phyloP scores from a whole-genome alignment of 2,797 vertebrate genomes.

The Melanotaenia nigrans region DNA sequence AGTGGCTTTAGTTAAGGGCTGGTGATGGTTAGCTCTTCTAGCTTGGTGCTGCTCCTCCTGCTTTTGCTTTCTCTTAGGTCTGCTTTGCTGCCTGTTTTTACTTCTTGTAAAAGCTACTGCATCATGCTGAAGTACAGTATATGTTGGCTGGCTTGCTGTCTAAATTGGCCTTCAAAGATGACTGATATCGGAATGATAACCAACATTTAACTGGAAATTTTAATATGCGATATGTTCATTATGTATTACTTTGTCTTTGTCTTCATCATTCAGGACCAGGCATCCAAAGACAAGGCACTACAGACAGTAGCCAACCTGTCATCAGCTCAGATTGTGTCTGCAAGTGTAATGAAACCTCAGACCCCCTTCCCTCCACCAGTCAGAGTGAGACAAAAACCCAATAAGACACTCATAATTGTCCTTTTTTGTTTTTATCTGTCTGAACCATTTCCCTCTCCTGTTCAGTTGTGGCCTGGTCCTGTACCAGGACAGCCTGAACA shows the following conservation, averaged over 20 bases:
- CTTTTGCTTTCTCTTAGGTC: conserved; percentile 64
- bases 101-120: conserved; percentile 59
- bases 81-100: conserved; percentile 70
- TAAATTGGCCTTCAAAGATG: conserved; percentile 51
- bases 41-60: conserved; percentile 56
- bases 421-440: conserved; percentile 29
- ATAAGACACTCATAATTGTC: background rate
- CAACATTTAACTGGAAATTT: background rate
- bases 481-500: conserved; percentile 96
- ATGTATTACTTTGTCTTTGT: conserved; percentile 29
- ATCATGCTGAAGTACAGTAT: conserved; percentile 57
- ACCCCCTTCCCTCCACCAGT: conserved; percentile 90
- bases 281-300: conserved; percentile 96
- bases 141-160: conserved; percentile 70
- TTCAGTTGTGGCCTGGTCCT: conserved; percentile 92
- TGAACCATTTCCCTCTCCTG: conserved; percentile 32
- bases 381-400: conserved; percentile 82
- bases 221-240: background rate
- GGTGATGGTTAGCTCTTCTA: conserved; percentile 68
- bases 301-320: conserved; percentile 97
- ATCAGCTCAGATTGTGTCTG: conserved; percentile 95
- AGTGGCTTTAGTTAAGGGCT: conserved; percentile 66
- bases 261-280: conserved; percentile 87
- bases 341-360: conserved; percentile 91
- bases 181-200: conserved; percentile 37